These are phyloP conservation scores for Eupleurogrammus muticus DNA, from an alignment of 2,797 vertebrate genomes.

Conservation along the genomic window DNA sequence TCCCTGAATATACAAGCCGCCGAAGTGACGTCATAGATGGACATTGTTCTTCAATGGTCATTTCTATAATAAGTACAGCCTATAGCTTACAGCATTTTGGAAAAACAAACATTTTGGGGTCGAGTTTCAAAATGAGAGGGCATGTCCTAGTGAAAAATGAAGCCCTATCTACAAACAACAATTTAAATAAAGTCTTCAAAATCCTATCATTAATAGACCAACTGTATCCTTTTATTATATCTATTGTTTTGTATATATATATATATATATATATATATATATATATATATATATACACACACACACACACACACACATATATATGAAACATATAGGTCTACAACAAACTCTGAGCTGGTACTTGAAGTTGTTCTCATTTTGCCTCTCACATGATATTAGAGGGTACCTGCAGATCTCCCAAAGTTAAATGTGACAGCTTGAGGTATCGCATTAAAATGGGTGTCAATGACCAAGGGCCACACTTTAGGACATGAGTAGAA, in stretches of 20 bases:
- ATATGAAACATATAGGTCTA: conserved; percentile 8
- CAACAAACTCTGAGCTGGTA: conserved; percentile 19
- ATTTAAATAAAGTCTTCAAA: background rate
- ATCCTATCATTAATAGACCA: background rate
- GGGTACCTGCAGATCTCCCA: conserved; percentile 57
- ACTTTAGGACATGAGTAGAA: conserved; percentile 70
- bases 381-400: conserved; percentile 42
- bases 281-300: no score
- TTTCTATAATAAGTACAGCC: conserved; percentile 38
- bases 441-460: conserved; percentile 79
- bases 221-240: background rate
- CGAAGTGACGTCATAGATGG: conserved; percentile 67
- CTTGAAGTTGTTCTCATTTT: conserved; percentile 52
- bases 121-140: conserved; percentile 4
- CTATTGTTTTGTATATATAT: background rate
- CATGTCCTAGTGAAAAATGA: background rate
- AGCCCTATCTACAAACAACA: background rate
- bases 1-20: conserved; percentile 75
- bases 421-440: conserved; percentile 75
- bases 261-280: no score
- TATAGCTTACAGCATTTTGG: background rate
- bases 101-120: background rate
- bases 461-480: conserved; percentile 81
- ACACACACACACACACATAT: no score
- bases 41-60: conserved; percentile 60